Evolutionary conservation across 2,797 vertebrate species (phyloP).

Genomic region (Triplophysa yarkandensis): DNA sequence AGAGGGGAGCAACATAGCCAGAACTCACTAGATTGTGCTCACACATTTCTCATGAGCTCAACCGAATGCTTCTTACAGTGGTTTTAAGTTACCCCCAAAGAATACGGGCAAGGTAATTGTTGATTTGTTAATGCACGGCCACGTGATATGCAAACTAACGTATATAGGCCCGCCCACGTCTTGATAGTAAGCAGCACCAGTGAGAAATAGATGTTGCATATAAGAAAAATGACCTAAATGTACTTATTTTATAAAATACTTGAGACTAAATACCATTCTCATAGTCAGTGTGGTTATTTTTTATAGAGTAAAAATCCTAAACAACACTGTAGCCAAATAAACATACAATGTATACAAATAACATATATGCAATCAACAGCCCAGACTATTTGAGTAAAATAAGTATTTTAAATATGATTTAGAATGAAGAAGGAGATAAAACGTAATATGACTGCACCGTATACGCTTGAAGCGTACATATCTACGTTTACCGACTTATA

Average conservation of each 20-base stretch:
- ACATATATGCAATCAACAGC: too few species aligned
- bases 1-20: conserved; percentile 89
- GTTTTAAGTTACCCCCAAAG: conserved; percentile 89
- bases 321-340: too few species aligned
- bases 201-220: conserved; percentile 13
- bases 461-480: too few species aligned
- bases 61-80: conserved; percentile 74
- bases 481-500: too few species aligned
- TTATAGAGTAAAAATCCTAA: background rate
- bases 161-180: conserved; percentile 84
- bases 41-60: conserved; percentile 92
- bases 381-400: too few species aligned
- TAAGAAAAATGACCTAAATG: background rate
- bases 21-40: conserved; percentile 93
- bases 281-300: background rate
- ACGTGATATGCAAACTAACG: conserved; percentile 81
- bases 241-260: background rate
- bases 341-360: background rate
- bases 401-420: too few species aligned
- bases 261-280: background rate
- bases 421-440: too few species aligned
- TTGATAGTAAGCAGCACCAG: conserved; percentile 36
- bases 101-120: conserved; percentile 85
- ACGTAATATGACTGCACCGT: too few species aligned
- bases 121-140: conserved; percentile 86